Conservation (phyloP, 2,888 invertebrate species). For the Sclerodermus sp. region DNA sequence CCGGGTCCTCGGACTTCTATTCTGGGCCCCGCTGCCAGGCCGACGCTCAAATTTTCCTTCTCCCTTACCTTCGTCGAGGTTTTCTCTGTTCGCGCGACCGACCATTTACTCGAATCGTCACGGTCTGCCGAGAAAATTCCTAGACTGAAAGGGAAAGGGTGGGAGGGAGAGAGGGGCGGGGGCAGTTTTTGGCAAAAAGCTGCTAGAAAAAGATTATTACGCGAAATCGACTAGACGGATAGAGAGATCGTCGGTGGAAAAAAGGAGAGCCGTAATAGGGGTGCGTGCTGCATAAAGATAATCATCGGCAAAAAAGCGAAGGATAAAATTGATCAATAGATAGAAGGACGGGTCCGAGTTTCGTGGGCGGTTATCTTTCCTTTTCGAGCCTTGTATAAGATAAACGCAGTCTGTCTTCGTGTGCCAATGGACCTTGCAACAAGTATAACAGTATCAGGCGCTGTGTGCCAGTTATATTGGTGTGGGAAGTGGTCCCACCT, state of each 20-base stretch:
- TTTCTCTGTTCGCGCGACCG: too few relatives aligned
- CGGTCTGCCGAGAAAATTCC: too few relatives aligned
- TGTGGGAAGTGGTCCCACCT: constrained; percentile 40
- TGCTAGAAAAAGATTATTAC: too few relatives aligned
- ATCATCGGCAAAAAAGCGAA: not conserved
- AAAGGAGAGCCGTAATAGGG: not conserved
- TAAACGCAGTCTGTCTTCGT: constrained; percentile 1
- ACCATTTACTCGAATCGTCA: too few relatives aligned
- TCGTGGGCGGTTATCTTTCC: not conserved
- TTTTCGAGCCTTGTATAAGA: constrained; percentile 2
- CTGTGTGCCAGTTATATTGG: constrained; percentile 22
- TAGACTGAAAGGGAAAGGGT: too few relatives aligned
- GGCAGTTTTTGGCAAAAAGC: too few relatives aligned
- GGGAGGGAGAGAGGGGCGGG: too few relatives aligned
- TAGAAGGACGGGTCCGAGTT: not conserved
- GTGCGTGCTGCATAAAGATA: not conserved
- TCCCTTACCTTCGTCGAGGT: too few relatives aligned
- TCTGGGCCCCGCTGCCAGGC: too few relatives aligned
- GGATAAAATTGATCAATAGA: not conserved
- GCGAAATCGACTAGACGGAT: not conserved
- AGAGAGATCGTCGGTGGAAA: not conserved
- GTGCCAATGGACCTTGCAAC: constrained; percentile 20
- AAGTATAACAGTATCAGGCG: constrained; percentile 13
- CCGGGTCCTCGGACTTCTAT: not conserved
- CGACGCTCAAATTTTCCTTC: too few relatives aligned